These are phyloP conservation scores for Petaurus breviceps DNA, from an alignment of 2,113 vertebrate genomes.

Conservation along the genomic window DNA sequence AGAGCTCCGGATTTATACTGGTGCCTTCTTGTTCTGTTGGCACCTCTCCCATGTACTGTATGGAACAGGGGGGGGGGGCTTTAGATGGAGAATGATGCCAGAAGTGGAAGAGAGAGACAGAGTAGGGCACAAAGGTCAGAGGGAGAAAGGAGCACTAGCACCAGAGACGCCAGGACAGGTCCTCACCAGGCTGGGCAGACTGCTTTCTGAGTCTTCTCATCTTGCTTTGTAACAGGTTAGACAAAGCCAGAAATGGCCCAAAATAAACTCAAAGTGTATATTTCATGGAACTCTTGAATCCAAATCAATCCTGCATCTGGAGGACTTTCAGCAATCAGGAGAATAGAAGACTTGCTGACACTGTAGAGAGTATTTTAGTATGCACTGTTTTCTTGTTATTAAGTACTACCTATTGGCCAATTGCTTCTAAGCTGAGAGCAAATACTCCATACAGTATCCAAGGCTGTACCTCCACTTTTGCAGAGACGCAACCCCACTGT, in stretches of 20 bases:
- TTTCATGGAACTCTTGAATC: not conserved
- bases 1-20: not conserved
- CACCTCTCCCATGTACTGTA: not conserved
- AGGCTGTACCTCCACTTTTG: not conserved
- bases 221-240: not conserved
- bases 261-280: not conserved
- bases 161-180: not conserved
- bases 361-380: not conserved
- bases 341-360: not conserved
- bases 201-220: not conserved
- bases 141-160: not conserved
- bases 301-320: not conserved
- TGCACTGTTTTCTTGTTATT: no score
- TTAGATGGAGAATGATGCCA: not conserved
- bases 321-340: not conserved
- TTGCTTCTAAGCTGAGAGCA: not conserved
- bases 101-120: not conserved
- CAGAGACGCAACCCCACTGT: not conserved
- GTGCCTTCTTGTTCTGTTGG: not conserved
- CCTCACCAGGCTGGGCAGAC: not conserved
- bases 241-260: not conserved
- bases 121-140: not conserved
- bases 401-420: not conserved
- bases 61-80: not conserved
- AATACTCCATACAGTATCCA: not conserved